Evolutionary conservation across 2,888 invertebrate species (phyloP).

Genomic region (Scaptomyza caliginosa): DNA sequence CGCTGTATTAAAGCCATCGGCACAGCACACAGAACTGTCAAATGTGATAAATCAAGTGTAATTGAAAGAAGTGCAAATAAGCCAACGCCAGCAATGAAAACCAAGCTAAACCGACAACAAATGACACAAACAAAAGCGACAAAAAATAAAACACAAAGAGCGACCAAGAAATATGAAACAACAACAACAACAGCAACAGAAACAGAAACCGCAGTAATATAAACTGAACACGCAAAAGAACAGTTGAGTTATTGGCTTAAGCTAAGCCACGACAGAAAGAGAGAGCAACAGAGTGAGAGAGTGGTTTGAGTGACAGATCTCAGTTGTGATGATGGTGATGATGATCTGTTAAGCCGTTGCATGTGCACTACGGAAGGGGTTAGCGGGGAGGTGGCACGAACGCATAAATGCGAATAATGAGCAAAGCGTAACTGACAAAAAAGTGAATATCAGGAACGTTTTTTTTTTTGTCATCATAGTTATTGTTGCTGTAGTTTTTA

Average conservation of each 20-base stretch:
- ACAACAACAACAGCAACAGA: slow-evolving; percentile 3
- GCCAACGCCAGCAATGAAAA: slow-evolving; percentile 63
- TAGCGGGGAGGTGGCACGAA: slow-evolving; percentile 18
- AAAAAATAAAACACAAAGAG: slow-evolving; percentile 20
- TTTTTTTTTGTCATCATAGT: slow-evolving; percentile 19
- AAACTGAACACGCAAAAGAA: slow-evolving; percentile 54
- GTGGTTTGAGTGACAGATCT: slow-evolving; percentile 31
- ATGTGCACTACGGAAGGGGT: slow-evolving; percentile 20
- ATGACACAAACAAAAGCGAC: slow-evolving; percentile 24
- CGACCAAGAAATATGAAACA: slow-evolving; percentile 18
- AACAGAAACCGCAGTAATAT: slow-evolving; percentile 26
- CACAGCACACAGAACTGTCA: slow-evolving; percentile 65
- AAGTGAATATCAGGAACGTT: slow-evolving; percentile 40
- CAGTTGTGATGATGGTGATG: slow-evolving; percentile 33
- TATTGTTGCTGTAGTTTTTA: slow-evolving; percentile 22
- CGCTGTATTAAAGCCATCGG: slow-evolving; percentile 38
- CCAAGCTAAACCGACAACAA: slow-evolving; percentile 31
- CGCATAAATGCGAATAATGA: slow-evolving; percentile 78
- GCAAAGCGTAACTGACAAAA: slow-evolving; percentile 67
- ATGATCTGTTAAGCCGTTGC: slow-evolving; percentile 49
- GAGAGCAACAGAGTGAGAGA: not conserved
- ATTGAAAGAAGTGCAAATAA: slow-evolving; percentile 80
- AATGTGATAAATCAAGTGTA: slow-evolving; percentile 78
- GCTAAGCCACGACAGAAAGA: slow-evolving; percentile 16
- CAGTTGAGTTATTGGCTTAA: slow-evolving; percentile 25